Percentiles rank a stretch among this genome's conserved stretches.
Evolutionary conservation across 2,797 vertebrate species (phyloP).

Genomic region (Dryobates pubescens): DNA sequence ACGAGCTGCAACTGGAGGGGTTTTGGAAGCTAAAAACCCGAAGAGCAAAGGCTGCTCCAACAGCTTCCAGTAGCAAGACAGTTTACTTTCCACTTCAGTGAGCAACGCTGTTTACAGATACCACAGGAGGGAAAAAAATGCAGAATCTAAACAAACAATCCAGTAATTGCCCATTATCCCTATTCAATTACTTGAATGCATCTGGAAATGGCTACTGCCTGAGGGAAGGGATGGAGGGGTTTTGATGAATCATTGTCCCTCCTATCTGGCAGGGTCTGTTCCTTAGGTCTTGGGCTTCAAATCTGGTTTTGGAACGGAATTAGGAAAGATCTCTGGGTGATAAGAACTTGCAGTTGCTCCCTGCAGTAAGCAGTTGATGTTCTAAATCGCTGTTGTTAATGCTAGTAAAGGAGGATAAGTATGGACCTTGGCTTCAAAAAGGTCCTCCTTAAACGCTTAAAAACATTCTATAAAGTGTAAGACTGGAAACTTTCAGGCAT

Average conservation of each 20-base stretch:
- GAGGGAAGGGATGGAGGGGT: not conserved
- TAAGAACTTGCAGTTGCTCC: not conserved
- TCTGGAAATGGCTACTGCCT: slow-evolving; percentile 51
- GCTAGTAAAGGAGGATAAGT: not conserved
- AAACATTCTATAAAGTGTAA: not conserved
- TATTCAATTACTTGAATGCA: slow-evolving; percentile 63
- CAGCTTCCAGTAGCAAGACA: slow-evolving; percentile 34
- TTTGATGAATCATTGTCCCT: slow-evolving; percentile 28
- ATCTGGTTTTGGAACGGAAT: not conserved
- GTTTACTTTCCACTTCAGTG: slow-evolving; percentile 18
- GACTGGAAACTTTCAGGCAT: slow-evolving; percentile 5
- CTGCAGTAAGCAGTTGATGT: not conserved
- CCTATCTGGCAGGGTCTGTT: not conserved
- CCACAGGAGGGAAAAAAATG: slow-evolving; percentile 9
- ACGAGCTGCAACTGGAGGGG: not conserved
- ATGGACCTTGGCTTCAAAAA: not conserved
- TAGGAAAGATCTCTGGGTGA: not conserved
- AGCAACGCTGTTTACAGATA: slow-evolving; percentile 62
- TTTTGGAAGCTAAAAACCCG: not conserved
- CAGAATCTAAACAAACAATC: slow-evolving; percentile 67
- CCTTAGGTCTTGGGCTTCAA: not conserved
- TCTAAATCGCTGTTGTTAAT: not conserved
- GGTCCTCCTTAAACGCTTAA: not conserved
- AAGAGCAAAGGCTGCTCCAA: not conserved
- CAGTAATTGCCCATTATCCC: slow-evolving; percentile 66